Base-by-base conservation (phyloP, 2,888 invertebrate species). In the Nowickia ferox region DNA sequence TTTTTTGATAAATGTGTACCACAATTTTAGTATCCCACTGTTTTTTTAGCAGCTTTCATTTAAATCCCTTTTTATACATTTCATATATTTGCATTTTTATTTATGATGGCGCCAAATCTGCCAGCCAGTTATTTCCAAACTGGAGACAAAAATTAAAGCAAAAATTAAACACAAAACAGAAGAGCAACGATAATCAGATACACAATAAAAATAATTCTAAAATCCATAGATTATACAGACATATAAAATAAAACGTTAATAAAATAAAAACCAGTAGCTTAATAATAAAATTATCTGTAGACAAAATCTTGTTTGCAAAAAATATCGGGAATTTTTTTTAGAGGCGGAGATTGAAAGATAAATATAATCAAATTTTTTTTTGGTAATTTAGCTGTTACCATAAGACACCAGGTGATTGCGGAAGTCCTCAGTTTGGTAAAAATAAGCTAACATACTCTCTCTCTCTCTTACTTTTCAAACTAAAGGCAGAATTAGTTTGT, bases 81-180 rank as follows among this genome's bases (percentile, higher is more conserved):
- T 63, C 13, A 44, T 44, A 17, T 9, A 63, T 19, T 40, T 68
- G 15, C 17, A 74, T 81, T 68, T 51, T 55, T 74, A 68, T 81
- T 74, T 74, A 81, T 81, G 66, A 59, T 68, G 80, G 80, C 80
- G 80, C 80, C 80, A 68, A 74, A 74, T 42, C 17, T 74, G 15
- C 51, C 80, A 81, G 80, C 59, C 74, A 59, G 3, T 9, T 17
- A 8, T 51, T 15, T 59, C 38, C 38, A 59, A 69, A 51, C 38
- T 68, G 66, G 80, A 68, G 74, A 81, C 74, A 74, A 59, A 59
- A 65, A 72, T 19, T 65, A 57, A 53, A 51, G n/a, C 55, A 51
- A 46, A 51, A 44, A 22, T 15, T 46, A 55, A 77, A 59, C n/a
- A 40, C 10, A 55, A 59, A 53, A 9, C 15, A 72, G 9, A 55